Base-by-base conservation (phyloP, 2,113 vertebrate genomes). In the Diphyllodes magnificus region DNA sequence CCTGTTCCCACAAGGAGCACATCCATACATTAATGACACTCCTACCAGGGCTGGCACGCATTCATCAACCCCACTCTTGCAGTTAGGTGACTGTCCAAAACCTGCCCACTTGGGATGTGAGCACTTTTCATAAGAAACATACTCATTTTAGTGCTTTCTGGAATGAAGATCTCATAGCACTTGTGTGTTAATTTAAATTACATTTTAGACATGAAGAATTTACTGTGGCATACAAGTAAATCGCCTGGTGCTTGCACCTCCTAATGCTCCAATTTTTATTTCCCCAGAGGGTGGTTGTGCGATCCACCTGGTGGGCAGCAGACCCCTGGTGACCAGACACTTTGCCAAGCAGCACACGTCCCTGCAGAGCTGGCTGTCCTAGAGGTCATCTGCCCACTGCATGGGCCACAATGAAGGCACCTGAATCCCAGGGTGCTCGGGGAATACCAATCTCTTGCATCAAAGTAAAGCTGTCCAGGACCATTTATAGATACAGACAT, bases 71-170 rank as follows among this genome's bases (percentile, higher is more conserved):
- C 15, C 13, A 3, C 15, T 47, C 25, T 27, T 28, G 22, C 1
- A 6, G 5, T 17, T 12, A 15, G 20, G 9, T 44, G 22, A 4
- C 17, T n/a, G 50, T 59, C 22, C 14, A 21, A 23, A 84, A 21
- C 8, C 15, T 24, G 35, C 37, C 45, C 9, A 2, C 18, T 25
- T 33, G 9, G 11, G 20, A 47, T 44, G 51, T 10, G 31, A 68
- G 30, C 0, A 0, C 19, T 40, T 73, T 54, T 13, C 2, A 0
- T 33, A 30, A 53, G 35, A 47, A 70, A 51, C 10, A 23, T 4
- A 65, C 3, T 37, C 11, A 6, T 16, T 69, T 37, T 11, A 15
- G 22, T 45, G 12, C 57, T 51, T 47, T 76, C 59, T 47, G 16
- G 44, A 15, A 33, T 42, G 13, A 31, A 61, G 39, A 15, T 30